Conservation (phyloP, 2,888 invertebrate genomes). For the Perdita meconis region DNA sequence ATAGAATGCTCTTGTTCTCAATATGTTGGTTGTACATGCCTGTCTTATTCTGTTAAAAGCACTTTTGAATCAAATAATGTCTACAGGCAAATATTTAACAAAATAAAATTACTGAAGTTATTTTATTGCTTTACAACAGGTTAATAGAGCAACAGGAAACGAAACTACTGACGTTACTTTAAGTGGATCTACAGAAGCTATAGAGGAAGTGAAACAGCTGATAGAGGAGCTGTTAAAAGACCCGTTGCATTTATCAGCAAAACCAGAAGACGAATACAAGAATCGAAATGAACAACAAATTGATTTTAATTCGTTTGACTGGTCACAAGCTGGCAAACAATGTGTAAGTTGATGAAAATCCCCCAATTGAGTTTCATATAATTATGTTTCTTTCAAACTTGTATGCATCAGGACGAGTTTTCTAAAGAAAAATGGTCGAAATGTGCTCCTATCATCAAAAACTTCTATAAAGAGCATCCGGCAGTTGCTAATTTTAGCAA, state of each 20-base stretch:
- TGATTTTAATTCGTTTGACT: conserved; percentile 84
- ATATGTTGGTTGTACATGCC: too few species aligned
- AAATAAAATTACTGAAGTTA: not conserved
- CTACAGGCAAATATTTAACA: too few species aligned
- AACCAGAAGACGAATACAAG: not conserved
- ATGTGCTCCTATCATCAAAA: conserved; percentile 89
- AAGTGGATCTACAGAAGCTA: conserved; percentile 85
- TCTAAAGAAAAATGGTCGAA: conserved; percentile 87
- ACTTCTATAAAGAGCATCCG: conserved; percentile 93
- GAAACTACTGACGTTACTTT: conserved; percentile 85
- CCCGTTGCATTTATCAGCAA: not conserved
- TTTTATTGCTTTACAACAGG: conserved; percentile 60
- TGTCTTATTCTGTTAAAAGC: too few species aligned
- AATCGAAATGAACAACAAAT: conserved; percentile 17
- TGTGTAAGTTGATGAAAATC: conserved; percentile 80
- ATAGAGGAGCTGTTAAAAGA: conserved; percentile 82
- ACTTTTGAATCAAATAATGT: too few species aligned
- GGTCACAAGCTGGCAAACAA: conserved; percentile 86
- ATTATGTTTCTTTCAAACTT: conserved; percentile 17
- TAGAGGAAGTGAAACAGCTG: conserved; percentile 83
- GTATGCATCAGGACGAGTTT: conserved; percentile 64
- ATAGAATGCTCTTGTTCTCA: too few species aligned
- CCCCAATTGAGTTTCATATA: conserved; percentile 7
- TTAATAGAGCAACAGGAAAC: conserved; percentile 80
- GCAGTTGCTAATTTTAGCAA: conserved; percentile 88